A percentile compares a stretch with the other conserved stretches of the same genome.
These are phyloP conservation scores for Prorops nasuta DNA, from an alignment of 1,140 invertebrate genomes.

Conservation along the genomic window DNA sequence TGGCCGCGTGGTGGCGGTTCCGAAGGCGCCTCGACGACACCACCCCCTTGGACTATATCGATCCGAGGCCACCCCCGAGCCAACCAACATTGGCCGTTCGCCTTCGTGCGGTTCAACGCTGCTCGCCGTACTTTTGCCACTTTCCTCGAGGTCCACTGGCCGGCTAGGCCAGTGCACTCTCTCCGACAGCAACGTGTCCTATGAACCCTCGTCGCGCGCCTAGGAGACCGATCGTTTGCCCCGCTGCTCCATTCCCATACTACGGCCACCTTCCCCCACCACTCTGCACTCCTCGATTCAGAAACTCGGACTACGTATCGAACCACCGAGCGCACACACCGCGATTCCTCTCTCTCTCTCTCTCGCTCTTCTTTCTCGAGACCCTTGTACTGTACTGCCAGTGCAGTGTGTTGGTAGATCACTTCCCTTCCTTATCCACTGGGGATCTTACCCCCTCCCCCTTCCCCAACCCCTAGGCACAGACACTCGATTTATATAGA, in stretches of 20 bases:
- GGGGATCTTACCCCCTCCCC: too few relatives aligned
- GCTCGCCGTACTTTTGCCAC: too few relatives aligned
- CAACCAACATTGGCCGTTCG: constrained; percentile 5
- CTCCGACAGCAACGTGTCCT: constrained; percentile 32
- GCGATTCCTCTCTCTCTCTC: too few relatives aligned
- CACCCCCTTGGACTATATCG: constrained; percentile 50
- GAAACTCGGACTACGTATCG: constrained; percentile 3
- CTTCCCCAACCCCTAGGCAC: too few relatives aligned
- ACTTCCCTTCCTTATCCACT: too few relatives aligned
- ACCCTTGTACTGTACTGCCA: too few relatives aligned
- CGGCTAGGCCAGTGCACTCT: constrained; percentile 46
- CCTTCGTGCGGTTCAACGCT: constrained; percentile 3
- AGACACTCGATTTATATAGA: too few relatives aligned
- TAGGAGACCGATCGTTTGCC: too few relatives aligned
- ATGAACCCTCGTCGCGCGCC: constrained; percentile 21
- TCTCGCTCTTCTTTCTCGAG: too few relatives aligned
- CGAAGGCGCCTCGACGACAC: constrained; percentile 44
- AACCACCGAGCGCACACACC: constrained; percentile 7
- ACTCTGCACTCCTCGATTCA: neutral
- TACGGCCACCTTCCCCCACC: neutral
- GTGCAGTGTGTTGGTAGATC: too few relatives aligned
- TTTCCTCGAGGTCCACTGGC: too few relatives aligned
- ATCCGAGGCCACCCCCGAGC: constrained; percentile 25
- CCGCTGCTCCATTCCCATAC: too few relatives aligned
- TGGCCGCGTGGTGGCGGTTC: constrained; percentile 38